Evolutionary conservation across 2,888 invertebrate genomes (phyloP).

Genomic region (Oxyscelio sp.): DNA sequence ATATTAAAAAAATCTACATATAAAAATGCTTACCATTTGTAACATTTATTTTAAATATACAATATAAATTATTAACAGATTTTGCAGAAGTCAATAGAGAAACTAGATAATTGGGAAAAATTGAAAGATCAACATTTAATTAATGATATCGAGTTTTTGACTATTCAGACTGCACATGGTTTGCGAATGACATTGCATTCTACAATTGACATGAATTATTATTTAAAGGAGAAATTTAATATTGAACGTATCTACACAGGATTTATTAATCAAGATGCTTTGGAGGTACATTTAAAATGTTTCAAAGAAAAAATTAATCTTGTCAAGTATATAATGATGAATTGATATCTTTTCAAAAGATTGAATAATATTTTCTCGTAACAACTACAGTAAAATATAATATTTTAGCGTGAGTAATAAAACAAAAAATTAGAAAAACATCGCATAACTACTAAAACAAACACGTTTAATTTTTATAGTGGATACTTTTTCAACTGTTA

Average conservation of each 20-base stretch:
- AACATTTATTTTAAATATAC: too few relatives aligned
- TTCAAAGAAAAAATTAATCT: not conserved
- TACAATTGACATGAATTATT: not conserved
- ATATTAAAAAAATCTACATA: too few relatives aligned
- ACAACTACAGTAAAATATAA: too few relatives aligned
- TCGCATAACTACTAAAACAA: too few relatives aligned
- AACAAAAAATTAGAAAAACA: too few relatives aligned
- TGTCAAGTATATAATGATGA: not conserved
- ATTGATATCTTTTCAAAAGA: not conserved
- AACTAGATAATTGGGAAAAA: too few relatives aligned
- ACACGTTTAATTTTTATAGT: too few relatives aligned
- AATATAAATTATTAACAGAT: too few relatives aligned
- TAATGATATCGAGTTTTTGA: not conserved
- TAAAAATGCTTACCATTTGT: too few relatives aligned
- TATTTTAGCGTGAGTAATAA: too few relatives aligned
- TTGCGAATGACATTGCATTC: not conserved
- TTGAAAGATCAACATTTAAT: not conserved
- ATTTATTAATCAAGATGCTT: constrained; percentile 1
- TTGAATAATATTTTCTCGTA: not conserved
- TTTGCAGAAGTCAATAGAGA: too few relatives aligned
- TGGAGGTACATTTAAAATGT: not conserved
- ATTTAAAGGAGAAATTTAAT: not conserved
- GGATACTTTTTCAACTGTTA: too few relatives aligned
- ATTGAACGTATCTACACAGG: not conserved
- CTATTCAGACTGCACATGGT: not conserved